phyloP scores from a whole-genome alignment of 2,113 vertebrate species.

The Cettia cetti region DNA sequence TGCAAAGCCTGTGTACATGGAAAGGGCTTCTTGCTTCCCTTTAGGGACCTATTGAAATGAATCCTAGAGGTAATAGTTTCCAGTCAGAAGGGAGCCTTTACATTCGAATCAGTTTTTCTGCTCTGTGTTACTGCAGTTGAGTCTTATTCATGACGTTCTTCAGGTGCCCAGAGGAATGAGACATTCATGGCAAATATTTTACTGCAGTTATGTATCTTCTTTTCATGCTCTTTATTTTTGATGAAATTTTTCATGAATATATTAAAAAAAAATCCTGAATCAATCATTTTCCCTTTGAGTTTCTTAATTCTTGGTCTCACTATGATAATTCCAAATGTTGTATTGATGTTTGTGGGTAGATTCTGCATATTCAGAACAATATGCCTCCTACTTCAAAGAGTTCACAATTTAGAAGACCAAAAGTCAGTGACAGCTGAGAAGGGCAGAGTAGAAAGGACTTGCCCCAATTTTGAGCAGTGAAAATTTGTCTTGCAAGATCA shows the following conservation, averaged over 20 bases:
- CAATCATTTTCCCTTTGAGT: background rate
- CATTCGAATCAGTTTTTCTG: background rate
- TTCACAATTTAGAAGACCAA: background rate
- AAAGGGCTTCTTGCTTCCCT: background rate
- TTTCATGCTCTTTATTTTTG: background rate
- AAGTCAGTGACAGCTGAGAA: background rate
- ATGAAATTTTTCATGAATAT: background rate
- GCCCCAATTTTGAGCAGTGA: background rate
- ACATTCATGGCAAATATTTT: background rate
- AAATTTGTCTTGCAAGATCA: background rate
- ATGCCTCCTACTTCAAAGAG: background rate
- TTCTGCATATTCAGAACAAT: background rate
- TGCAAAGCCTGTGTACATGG: background rate
- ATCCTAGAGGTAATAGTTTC: slow-evolving; percentile 26
- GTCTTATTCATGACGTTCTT: background rate
- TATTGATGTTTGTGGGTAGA: background rate
- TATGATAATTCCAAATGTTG: background rate
- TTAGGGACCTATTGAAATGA: background rate
- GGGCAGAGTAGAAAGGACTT: background rate
- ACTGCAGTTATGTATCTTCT: background rate
- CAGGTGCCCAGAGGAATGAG: background rate
- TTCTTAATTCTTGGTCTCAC: background rate
- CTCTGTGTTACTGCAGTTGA: background rate
- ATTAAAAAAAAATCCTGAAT: background rate
- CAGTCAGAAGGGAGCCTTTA: background rate